Evolutionary conservation across 37 sponge, comb jelly and placozoan genomes (phyloP).

Genomic region (Diacarnus erythraeanus): DNA sequence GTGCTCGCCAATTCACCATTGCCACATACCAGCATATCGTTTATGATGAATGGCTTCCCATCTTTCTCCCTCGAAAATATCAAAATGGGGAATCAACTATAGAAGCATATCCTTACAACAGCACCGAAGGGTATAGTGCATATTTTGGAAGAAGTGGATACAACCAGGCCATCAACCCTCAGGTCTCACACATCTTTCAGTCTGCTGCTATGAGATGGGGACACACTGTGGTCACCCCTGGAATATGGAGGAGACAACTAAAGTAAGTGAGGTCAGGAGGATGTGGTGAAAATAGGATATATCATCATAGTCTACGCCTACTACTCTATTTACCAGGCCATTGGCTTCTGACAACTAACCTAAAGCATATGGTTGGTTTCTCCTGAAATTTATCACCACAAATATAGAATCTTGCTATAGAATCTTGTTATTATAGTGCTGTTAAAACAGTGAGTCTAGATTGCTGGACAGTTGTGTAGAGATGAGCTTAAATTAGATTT

Average conservation of each 20-base stretch:
- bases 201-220: constrained; percentile 96
- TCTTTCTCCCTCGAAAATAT: constrained; percentile 74
- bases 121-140: constrained; percentile 59
- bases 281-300: too few relatives aligned
- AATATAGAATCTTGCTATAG: too few relatives aligned
- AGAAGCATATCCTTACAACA: constrained; percentile 7
- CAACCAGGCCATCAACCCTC: constrained; percentile 85
- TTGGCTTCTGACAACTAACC: too few relatives aligned
- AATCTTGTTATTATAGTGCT: too few relatives aligned
- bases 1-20: constrained; percentile 90
- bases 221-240: constrained; percentile 94
- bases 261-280: constrained; percentile 29
- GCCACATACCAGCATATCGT: constrained; percentile 93
- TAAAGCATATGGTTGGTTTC: too few relatives aligned
- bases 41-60: constrained; percentile 83
- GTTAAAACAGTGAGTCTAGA: too few relatives aligned
- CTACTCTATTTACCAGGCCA: too few relatives aligned
- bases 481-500: too few relatives aligned
- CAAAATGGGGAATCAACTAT: too few relatives aligned
- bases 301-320: too few relatives aligned
- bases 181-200: constrained; percentile 90
- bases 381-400: too few relatives aligned
- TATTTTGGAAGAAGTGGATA: constrained; percentile 67
- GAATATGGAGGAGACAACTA: constrained; percentile 69
- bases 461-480: too few relatives aligned